These are phyloP conservation scores for Corythornis vintsioides DNA, from an alignment of 2,113 vertebrate species.

Conservation along the genomic window DNA sequence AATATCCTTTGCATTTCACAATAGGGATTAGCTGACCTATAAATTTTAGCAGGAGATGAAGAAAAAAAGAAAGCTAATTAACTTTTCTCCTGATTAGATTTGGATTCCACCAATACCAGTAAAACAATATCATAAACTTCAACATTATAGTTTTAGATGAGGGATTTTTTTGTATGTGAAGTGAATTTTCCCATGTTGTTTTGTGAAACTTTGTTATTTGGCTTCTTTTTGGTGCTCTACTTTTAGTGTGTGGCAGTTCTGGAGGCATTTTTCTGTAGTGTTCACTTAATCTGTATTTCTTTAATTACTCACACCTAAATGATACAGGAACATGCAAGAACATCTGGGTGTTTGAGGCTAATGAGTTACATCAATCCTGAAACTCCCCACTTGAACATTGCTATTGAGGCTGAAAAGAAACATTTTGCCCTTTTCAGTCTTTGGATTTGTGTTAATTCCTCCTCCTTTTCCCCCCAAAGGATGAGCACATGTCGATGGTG, in stretches of 20 bases:
- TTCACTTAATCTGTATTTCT: not conserved
- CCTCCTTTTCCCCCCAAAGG: slow-evolving; percentile 1
- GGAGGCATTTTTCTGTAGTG: not conserved
- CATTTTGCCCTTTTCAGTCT: not conserved
- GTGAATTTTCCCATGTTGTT: not conserved
- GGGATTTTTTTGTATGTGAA: not conserved
- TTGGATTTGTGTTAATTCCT: not conserved
- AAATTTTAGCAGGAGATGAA: not conserved
- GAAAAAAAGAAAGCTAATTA: not conserved
- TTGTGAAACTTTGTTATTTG: not conserved
- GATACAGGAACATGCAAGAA: not conserved
- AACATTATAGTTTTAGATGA: not conserved
- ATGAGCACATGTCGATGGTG: slow-evolving; percentile 90
- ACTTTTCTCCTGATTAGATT: not conserved
- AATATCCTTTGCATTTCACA: not conserved
- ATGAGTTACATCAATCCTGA: not conserved
- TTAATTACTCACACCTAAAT: not conserved
- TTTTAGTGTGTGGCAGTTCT: not conserved
- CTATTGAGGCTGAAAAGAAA: not conserved
- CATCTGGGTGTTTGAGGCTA: accelerated
- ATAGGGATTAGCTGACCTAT: slow-evolving; percentile 5
- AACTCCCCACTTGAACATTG: not conserved
- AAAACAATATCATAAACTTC: not conserved
- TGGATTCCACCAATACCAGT: not conserved
- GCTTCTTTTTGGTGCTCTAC: not conserved